Conservation (phyloP, 2,797 vertebrate genomes). For the Acipenser oxyrinchus region DNA sequence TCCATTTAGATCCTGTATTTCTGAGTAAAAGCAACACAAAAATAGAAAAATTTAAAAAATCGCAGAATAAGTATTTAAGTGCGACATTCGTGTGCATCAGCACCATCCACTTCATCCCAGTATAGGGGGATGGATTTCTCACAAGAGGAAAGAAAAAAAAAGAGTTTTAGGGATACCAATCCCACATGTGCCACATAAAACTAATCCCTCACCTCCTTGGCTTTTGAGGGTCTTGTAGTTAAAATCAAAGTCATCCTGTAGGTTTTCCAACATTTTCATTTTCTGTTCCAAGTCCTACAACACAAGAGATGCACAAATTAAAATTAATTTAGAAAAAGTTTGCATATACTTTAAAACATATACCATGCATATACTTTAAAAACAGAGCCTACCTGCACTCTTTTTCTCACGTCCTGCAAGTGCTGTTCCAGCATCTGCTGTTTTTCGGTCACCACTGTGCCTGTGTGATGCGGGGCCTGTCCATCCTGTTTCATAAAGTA, state of each 20-base stretch:
- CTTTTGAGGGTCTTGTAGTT: conserved; percentile 99
- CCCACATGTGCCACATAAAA: neutral
- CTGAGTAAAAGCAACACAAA: conserved; percentile 40
- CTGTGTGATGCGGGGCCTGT: conserved; percentile 84
- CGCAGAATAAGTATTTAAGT: no score
- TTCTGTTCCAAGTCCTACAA: conserved; percentile 94
- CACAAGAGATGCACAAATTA: neutral
- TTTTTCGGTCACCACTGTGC: conserved; percentile 91
- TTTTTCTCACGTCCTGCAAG: conserved; percentile 93
- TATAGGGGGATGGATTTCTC: no score
- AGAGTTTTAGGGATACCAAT: no score
- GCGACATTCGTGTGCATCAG: no score
- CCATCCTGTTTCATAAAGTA: conserved; percentile 66
- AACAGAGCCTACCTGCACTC: conserved; percentile 75
- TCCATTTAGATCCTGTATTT: conserved; percentile 92
- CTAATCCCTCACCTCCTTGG: conserved; percentile 75
- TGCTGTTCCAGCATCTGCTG: conserved; percentile 97
- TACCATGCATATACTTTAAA: no score
- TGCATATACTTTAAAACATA: no score
- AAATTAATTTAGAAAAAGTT: no score
- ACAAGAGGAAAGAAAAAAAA: no score
- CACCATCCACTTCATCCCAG: no score
- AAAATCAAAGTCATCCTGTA: conserved; percentile 98
- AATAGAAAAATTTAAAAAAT: no score
- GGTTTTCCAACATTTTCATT: conserved; percentile 98